phyloP scores from a whole-genome alignment of 2,113 vertebrate genomes.

The Rhinoderma darwinii region DNA sequence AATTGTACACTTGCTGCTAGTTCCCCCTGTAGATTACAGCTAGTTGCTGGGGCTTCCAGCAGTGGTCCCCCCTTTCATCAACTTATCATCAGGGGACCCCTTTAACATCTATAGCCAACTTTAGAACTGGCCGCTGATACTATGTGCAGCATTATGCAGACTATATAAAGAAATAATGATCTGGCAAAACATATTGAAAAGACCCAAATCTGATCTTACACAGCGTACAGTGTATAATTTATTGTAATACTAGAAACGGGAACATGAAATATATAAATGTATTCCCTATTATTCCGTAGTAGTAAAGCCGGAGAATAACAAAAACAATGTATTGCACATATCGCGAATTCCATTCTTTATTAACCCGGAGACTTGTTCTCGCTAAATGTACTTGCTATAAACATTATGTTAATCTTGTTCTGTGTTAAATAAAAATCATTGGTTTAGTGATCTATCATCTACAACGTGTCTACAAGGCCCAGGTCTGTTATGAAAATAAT shows the following conservation, averaged over 20 bases:
- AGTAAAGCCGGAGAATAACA: neutral
- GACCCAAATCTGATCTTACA: neutral
- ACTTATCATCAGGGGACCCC: too few species aligned
- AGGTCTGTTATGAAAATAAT: slow-evolving; percentile 52
- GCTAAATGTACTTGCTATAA: slow-evolving; percentile 14
- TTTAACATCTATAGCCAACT: too few species aligned
- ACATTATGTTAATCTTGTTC: slow-evolving; percentile 44
- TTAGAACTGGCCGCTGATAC: too few species aligned
- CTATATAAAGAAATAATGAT: neutral
- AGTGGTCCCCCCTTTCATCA: too few species aligned
- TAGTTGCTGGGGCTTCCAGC: too few species aligned
- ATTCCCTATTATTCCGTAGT: neutral
- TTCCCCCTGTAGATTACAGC: too few species aligned
- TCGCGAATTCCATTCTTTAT: neutral
- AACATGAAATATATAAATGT: neutral
- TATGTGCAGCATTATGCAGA: too few species aligned
- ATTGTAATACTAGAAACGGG: neutral
- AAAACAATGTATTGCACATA: neutral
- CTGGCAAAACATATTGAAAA: neutral
- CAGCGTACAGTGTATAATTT: neutral
- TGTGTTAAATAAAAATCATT: slow-evolving; percentile 14
- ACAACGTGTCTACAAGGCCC: neutral
- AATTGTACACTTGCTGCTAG: too few species aligned
- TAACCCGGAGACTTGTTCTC: slow-evolving; percentile 9
- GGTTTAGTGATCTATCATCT: slow-evolving; percentile 19